phyloP scores from a whole-genome alignment of 2,113 vertebrate species.

The Daboia siamensis region DNA sequence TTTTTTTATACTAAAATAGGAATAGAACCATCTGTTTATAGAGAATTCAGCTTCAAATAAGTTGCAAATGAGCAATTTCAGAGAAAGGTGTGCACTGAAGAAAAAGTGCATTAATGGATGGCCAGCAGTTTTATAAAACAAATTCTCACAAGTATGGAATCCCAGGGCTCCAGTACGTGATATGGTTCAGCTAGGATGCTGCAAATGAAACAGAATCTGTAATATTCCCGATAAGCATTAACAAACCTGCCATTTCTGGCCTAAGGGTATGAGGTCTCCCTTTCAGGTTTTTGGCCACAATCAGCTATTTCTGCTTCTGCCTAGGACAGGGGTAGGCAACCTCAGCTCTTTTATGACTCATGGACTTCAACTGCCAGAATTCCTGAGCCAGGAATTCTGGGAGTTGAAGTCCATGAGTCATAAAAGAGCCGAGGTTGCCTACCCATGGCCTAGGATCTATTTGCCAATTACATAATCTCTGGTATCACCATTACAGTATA shows the following conservation, averaged over 20 bases:
- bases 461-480: background rate
- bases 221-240: background rate
- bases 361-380: no score
- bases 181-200: no score
- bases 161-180: background rate
- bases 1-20: background rate
- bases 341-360: no score
- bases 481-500: background rate
- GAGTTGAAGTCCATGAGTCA: no score
- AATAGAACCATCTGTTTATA: background rate
- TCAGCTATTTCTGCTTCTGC: background rate
- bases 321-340: no score
- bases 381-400: no score
- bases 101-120: no score
- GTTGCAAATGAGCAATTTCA: background rate
- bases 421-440: no score
- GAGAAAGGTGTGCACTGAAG: background rate
- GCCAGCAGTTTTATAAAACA: background rate
- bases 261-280: background rate
- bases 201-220: background rate
- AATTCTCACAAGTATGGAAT: background rate
- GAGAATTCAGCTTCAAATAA: background rate
- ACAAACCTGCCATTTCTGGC: background rate
- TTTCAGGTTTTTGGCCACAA: background rate
- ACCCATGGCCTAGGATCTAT: background rate